phyloP scores from a whole-genome alignment of 2,888 invertebrate genomes.

The Caenorhabditis zanzibari region DNA sequence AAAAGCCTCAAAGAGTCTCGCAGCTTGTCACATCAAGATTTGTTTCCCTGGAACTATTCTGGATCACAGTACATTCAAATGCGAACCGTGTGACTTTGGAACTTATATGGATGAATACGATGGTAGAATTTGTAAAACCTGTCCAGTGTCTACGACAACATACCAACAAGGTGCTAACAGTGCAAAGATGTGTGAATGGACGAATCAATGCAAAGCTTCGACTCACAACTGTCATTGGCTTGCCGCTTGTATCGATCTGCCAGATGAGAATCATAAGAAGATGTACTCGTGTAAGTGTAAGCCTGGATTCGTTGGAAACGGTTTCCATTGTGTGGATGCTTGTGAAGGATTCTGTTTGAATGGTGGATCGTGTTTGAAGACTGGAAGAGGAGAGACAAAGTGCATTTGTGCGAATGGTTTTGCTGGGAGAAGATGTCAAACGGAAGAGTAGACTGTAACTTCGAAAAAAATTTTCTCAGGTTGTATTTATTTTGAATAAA shows the following conservation, averaged over 20 bases:
- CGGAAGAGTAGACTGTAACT: neutral
- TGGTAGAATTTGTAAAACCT: conserved; percentile 69
- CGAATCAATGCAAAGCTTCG: conserved; percentile 73
- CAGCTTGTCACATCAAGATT: conserved; percentile 67
- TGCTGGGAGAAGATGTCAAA: conserved; percentile 69
- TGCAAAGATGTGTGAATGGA: conserved; percentile 72
- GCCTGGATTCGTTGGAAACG: conserved; percentile 76
- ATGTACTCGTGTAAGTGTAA: conserved; percentile 76
- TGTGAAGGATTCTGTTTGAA: conserved; percentile 73
- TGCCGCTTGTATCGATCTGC: conserved; percentile 75
- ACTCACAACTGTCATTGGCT: conserved; percentile 76
- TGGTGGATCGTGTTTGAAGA: conserved; percentile 72
- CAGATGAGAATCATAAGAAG: conserved; percentile 71
- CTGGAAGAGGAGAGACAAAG: conserved; percentile 70
- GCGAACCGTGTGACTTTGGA: conserved; percentile 70
- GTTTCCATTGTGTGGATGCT: conserved; percentile 72
- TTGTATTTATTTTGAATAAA: neutral
- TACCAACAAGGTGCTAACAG: conserved; percentile 68
- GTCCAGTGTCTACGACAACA: conserved; percentile 72
- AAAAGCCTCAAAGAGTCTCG: conserved; percentile 67
- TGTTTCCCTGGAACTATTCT: conserved; percentile 74
- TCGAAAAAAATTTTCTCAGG: conserved; percentile 38
- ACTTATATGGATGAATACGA: conserved; percentile 72
- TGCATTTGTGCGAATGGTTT: conserved; percentile 71
- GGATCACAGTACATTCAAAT: conserved; percentile 63